Evolutionary conservation across 1,140 invertebrate genomes (phyloP).

Genomic region (Orius insidiosus): DNA sequence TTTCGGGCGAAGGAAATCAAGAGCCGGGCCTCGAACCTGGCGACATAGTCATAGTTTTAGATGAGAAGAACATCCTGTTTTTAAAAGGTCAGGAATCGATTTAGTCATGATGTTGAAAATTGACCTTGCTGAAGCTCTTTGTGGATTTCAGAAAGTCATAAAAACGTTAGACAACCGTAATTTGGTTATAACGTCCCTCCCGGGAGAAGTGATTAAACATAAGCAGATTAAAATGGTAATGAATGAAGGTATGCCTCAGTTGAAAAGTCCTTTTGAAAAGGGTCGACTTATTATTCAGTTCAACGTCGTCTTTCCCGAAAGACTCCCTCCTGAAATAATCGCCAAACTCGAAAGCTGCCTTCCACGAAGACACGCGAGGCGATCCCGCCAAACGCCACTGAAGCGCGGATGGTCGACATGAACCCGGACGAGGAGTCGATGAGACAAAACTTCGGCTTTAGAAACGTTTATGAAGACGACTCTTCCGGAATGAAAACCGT

Average conservation of each 20-base stretch:
- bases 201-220: constrained; percentile 69
- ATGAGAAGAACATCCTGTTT: constrained; percentile 86
- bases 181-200: constrained; percentile 68
- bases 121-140: constrained; percentile 81
- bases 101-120: constrained; percentile 67
- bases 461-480: background rate
- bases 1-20: constrained; percentile 92
- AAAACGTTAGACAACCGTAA: constrained; percentile 85
- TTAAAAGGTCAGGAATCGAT: constrained; percentile 64
- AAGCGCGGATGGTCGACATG: too few species aligned
- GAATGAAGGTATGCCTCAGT: constrained; percentile 72
- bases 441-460: background rate
- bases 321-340: constrained; percentile 53
- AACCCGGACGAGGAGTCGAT: too few species aligned
- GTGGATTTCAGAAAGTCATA: constrained; percentile 91
- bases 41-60: constrained; percentile 93
- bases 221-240: constrained; percentile 79
- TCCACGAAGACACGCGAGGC: constrained; percentile 36
- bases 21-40: constrained; percentile 86
- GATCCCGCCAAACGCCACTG: too few species aligned
- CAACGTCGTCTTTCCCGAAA: constrained; percentile 73
- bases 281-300: constrained; percentile 89
- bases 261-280: constrained; percentile 92
- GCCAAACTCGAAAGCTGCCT: constrained; percentile 66
- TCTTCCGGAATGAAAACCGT: background rate